phyloP scores from a whole-genome alignment of 2,888 invertebrate species.

The Heliconius cydno region DNA sequence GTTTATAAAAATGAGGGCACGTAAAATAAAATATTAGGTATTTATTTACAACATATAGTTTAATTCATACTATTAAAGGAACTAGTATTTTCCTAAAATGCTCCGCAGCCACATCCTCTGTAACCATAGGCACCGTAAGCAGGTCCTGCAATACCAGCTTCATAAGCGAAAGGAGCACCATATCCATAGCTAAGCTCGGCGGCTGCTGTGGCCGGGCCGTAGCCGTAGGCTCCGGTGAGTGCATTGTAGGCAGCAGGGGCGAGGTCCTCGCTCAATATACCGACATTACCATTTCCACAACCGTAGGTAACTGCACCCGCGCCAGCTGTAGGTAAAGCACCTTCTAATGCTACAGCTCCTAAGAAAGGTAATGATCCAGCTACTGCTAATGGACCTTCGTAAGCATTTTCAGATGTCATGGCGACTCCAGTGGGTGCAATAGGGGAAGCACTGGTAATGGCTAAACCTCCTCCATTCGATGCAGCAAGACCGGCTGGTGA shows the following conservation, averaged over 20 bases:
- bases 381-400: constrained; percentile 49
- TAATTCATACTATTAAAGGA: neutral
- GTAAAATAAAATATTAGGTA: neutral
- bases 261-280: constrained; percentile 44
- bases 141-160: neutral
- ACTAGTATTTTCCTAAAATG: constrained; percentile 7
- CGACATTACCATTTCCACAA: constrained; percentile 52
- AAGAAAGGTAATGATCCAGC: constrained; percentile 48
- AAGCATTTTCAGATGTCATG: constrained; percentile 58
- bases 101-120: constrained; percentile 2
- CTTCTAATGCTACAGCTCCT: constrained; percentile 54
- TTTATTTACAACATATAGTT: neutral
- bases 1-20: neutral
- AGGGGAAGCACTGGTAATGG: constrained; percentile 53
- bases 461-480: constrained; percentile 43
- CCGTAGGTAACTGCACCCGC: constrained; percentile 48
- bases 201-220: neutral
- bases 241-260: constrained; percentile 33
- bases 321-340: constrained; percentile 53
- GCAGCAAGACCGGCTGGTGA: constrained; percentile 32
- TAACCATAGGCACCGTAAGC: constrained; percentile 24
- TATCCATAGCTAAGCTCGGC: constrained; percentile 24
- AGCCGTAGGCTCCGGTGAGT: constrained; percentile 4
- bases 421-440: constrained; percentile 57
- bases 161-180: constrained; percentile 7